Evolutionary conservation across 2,113 vertebrate genomes (phyloP), one percentile per base, ranked within the genome.

Genomic region (Sylvia atricapilla): DNA sequence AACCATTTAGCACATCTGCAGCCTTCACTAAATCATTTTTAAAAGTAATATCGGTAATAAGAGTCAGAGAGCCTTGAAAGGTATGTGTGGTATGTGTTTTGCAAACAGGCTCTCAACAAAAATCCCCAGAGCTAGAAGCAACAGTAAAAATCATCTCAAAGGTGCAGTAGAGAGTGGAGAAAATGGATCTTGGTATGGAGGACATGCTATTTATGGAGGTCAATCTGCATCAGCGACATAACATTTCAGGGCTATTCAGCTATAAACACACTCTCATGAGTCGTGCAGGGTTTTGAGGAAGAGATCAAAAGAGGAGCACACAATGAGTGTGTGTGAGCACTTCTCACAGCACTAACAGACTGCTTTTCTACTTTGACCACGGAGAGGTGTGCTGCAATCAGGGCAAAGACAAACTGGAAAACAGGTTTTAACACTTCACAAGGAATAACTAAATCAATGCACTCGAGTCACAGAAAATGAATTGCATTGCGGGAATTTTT

Each of bases 1-100:
- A 94, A 76, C 84, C 86, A 90, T 94, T 95, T 95, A 95, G 96
- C 55, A 95, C 93, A 81, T 70, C 74, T 94, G 94, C 92, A 91
- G 95, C 60, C 90, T 96, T 93, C 90, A 93, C 55, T 90, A 95
- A 95, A 95, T 97, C 58, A 95, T 95, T 95, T 95, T 97, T 62
- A 20, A 92, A 85, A 92, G 73, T 89, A 64, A 80, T 96, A 90
- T 76, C 12, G 0, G 92, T 92, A 95, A 96, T 96, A 95, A 94
- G 93, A 96, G 73, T 81, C 94, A 90, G 91, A 96, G 62, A 95
- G 83, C 89, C 87, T 95, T 96, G 83, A 87, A 95, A 96, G 90
- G 62, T 88, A 90, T 93, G 87, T 96, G 87, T 87, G 24, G 70
- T 83, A 77, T 91, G 91, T 93, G 91, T 69, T 94, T 72, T 97